These are phyloP conservation scores for Piscicola geometra DNA, from an alignment of 2,888 invertebrate genomes.

Conservation along the genomic window DNA sequence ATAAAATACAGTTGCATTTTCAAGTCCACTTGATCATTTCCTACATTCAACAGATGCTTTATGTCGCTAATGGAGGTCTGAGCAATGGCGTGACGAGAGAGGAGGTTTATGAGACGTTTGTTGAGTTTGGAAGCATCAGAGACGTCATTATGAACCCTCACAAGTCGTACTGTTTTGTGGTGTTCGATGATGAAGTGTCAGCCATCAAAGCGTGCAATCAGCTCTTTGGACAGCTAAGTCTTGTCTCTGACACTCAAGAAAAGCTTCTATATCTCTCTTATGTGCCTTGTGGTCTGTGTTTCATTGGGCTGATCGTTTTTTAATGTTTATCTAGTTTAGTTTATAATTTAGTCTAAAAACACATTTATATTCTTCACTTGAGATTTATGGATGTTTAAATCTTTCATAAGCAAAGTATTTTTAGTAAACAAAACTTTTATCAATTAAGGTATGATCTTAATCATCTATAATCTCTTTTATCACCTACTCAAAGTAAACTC, in stretches of 20 bases:
- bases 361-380: no score
- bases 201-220: constrained; percentile 48
- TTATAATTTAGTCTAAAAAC: not conserved
- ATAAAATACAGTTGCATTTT: no score
- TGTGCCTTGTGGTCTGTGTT: not conserved
- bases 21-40: no score
- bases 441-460: no score
- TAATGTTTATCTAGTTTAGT: no score
- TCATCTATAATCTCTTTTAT: no score
- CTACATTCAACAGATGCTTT: constrained; percentile 61
- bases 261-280: constrained; percentile 15
- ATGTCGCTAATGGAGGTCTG: constrained; percentile 80
- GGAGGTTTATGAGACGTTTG: constrained; percentile 61
- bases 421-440: no score
- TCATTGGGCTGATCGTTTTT: no score
- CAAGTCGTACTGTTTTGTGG: constrained; percentile 76
- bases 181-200: constrained; percentile 53
- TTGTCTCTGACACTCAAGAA: not conserved
- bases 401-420: no score
- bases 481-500: no score
- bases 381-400: no score
- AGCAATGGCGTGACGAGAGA: constrained; percentile 72
- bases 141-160: constrained; percentile 69
- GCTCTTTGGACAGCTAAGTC: constrained; percentile 23
- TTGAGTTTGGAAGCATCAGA: constrained; percentile 60